phyloP scores from a whole-genome alignment of 2,113 vertebrate species.

The Toxotes jaculatrix region DNA sequence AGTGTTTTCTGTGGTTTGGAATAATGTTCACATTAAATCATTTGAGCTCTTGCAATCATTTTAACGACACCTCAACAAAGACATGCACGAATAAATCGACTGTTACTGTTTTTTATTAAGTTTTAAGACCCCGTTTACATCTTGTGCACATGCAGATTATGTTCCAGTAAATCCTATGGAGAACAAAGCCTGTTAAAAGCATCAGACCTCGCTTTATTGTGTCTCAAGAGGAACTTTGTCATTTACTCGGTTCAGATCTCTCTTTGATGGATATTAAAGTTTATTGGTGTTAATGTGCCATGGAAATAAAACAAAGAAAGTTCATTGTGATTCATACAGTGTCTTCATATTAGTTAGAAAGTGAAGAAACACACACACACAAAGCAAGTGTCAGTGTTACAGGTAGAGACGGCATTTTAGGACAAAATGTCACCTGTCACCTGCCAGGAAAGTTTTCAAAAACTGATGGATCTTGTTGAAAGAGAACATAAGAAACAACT shows the following conservation, averaged over 20 bases:
- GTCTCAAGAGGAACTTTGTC: neutral
- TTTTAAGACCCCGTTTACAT: neutral
- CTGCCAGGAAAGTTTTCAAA: too few species aligned
- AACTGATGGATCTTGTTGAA: too few species aligned
- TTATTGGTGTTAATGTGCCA: neutral
- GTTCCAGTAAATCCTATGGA: neutral
- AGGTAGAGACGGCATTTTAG: neutral
- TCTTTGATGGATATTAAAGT: neutral
- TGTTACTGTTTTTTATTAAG: neutral
- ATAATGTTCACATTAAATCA: neutral
- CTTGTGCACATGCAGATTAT: neutral
- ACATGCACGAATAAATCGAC: too few species aligned
- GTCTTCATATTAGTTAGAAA: neutral
- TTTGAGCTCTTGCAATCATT: neutral
- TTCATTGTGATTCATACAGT: neutral
- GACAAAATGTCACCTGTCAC: too few species aligned
- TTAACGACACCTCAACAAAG: too few species aligned
- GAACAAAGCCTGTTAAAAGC: too few species aligned
- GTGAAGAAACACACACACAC: neutral
- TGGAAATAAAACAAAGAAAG: neutral
- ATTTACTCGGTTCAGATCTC: neutral
- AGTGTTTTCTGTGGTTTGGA: neutral
- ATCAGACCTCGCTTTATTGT: neutral
- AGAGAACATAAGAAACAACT: too few species aligned
- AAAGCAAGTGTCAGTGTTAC: too few species aligned